A percentile compares a stretch with the other conserved stretches of the same genome.
phyloP scores from a whole-genome alignment of 2,113 vertebrate species.

The Argyrosomus japonicus region DNA sequence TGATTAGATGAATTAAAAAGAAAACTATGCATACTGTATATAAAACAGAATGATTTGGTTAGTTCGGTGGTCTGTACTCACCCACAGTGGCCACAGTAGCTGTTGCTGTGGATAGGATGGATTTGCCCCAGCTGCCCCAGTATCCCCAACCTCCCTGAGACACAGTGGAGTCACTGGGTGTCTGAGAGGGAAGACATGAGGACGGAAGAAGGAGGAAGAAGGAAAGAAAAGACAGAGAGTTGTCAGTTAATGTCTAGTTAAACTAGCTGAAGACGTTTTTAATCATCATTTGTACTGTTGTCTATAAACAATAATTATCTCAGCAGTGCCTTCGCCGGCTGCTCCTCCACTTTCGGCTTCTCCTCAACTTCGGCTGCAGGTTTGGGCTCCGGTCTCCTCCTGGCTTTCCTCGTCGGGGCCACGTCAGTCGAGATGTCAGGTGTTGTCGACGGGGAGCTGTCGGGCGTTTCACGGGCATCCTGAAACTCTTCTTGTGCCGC shows the following conservation, averaged over 20 bases:
- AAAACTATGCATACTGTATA: too few species aligned
- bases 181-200: conserved; percentile 36
- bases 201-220: too few species aligned
- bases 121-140: conserved; percentile 98
- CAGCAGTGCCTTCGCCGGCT: conserved; percentile 47
- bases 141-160: conserved; percentile 91
- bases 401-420: conserved; percentile 83
- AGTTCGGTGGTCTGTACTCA: conserved; percentile 76
- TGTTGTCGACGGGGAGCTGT: conserved; percentile 7
- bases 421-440: conserved; percentile 76
- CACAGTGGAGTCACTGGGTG: conserved; percentile 72
- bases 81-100: conserved; percentile 95
- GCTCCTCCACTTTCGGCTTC: conserved; percentile 44
- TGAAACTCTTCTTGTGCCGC: not conserved
- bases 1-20: not conserved
- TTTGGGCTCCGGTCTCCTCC: conserved; percentile 89
- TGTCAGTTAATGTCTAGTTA: not conserved
- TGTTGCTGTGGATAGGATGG: conserved; percentile 92
- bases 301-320: not conserved
- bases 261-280: not conserved
- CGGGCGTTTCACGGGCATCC: not conserved
- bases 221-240: too few species aligned
- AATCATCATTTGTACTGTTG: not conserved
- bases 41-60: not conserved
- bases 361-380: conserved; percentile 56